Base-by-base conservation (phyloP, 2,113 vertebrate species). In the Chamaea fasciata region DNA sequence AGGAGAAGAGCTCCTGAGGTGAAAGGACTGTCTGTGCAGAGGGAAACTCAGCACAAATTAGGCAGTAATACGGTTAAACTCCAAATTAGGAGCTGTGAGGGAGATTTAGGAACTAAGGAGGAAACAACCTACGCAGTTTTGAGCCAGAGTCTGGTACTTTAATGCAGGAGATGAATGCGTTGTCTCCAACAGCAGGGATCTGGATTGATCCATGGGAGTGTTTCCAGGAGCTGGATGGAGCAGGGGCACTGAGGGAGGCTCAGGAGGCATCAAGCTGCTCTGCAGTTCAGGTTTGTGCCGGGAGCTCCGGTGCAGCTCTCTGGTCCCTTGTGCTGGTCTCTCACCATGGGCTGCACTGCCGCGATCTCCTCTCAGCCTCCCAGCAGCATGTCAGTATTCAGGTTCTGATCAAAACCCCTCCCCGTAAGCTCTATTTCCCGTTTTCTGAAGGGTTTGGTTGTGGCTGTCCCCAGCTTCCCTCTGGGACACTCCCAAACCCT, bases 341-440 rank as follows among this genome's bases (percentile, higher is more conserved):
- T 90, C 2, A 0, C 57, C 67, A 4, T 0, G 0, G 56, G 59
- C 21, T 2, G 0, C 78, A 73, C 31, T 37, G 52, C 49, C 69
- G 14, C 3, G 0, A 28, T 60, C 78, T 21, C 49, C 83, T 77
- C 69, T 26, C 46, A 47, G 95, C 24, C 24, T 35, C 77, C 73
- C 56, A 31, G n/a, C n/a, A n/a, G n/a, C n/a, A n/a, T n/a, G n/a
- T n/a, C n/a, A n/a, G n/a, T n/a, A n/a, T n/a, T n/a, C n/a, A n/a
- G n/a, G n/a, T n/a, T n/a, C 10, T 16, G 57, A 53, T 46, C 76
- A 57, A 87, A 96, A 74, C 37, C 35, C 55, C 47, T 83, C 47
- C 47, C 63, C 5, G 2, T 28, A 53, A 46, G 49, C 62, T 89
- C 76, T 14, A 0, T 27, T 92, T 91, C 16, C 90, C 46, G 21